phyloP scores from a whole-genome alignment of 1,140 invertebrate species.

The Cheumatopsyche charites region DNA sequence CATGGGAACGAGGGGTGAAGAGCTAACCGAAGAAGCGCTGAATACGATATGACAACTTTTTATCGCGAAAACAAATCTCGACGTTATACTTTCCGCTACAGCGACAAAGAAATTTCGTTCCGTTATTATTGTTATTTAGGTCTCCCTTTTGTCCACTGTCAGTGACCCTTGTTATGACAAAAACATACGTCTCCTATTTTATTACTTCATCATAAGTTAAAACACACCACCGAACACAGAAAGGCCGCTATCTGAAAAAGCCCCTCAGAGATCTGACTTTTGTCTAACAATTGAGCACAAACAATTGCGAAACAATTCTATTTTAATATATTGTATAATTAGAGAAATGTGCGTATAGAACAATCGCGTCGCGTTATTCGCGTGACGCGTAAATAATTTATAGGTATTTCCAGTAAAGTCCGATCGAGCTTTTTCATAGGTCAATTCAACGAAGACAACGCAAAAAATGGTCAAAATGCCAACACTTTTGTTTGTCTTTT shows the following conservation, averaged over 20 bases:
- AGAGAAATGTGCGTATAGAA: too few relatives aligned
- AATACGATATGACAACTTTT: slow-evolving; percentile 3
- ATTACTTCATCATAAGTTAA: slow-evolving; percentile 14
- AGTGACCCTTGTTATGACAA: slow-evolving; percentile 29
- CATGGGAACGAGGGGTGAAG: too few relatives aligned
- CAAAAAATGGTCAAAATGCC: slow-evolving; percentile 27
- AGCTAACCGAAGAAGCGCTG: too few relatives aligned
- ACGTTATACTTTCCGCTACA: background rate
- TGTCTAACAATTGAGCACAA: too few relatives aligned
- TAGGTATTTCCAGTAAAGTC: too few relatives aligned
- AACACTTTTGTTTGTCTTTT: slow-evolving; percentile 3
- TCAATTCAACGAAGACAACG: slow-evolving; percentile 8
- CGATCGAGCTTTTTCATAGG: slow-evolving; percentile 13
- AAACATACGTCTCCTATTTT: slow-evolving; percentile 29
- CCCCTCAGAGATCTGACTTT: too few relatives aligned
- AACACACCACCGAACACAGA: background rate
- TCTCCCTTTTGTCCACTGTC: slow-evolving; percentile 24
- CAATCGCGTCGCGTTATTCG: too few relatives aligned
- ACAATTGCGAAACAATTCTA: too few relatives aligned
- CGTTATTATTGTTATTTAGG: slow-evolving; percentile 9
- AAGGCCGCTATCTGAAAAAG: background rate
- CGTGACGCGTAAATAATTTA: too few relatives aligned
- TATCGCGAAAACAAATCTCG: background rate
- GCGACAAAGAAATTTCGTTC: slow-evolving; percentile 14
- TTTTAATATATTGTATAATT: too few relatives aligned